Conservation (phyloP, 37 sponge, comb jelly and placozoan species). For the Axinella damicornis region DNA sequence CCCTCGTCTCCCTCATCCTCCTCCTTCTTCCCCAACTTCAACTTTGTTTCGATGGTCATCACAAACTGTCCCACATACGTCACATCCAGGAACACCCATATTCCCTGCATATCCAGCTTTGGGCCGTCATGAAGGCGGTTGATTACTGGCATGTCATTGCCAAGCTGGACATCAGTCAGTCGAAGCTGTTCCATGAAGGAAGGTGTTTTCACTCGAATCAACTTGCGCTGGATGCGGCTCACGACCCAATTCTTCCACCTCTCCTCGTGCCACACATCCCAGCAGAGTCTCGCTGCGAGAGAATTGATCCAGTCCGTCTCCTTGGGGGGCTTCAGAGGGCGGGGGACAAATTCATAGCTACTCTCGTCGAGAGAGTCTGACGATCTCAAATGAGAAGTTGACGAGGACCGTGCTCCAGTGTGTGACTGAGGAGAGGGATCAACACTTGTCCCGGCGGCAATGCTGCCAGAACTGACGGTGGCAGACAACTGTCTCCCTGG, state of each 20-base stretch:
- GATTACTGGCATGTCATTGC: conserved; percentile 71
- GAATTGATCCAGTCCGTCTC: conserved; percentile 74
- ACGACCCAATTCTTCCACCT: conserved; percentile 73
- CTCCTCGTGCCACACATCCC: conserved; percentile 88
- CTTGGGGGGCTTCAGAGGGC: no score
- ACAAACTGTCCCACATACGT: conserved; percentile 77
- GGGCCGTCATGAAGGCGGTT: conserved; percentile 43
- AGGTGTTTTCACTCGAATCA: conserved; percentile 79
- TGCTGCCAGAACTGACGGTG: no score
- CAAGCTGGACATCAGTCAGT: conserved; percentile 78
- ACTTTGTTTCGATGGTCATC: conserved; percentile 88
- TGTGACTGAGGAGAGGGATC: background rate
- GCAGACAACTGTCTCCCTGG: no score
- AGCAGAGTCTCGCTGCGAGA: conserved; percentile 71
- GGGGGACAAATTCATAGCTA: no score
- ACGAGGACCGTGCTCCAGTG: no score
- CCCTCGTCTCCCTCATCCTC: conserved; percentile 18
- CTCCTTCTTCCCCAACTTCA: conserved; percentile 49
- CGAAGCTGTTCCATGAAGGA: conserved; percentile 76
- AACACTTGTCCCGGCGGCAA: no score
- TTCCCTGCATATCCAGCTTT: conserved; percentile 60
- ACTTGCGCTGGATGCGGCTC: conserved; percentile 63
- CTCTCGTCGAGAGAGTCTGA: no score
- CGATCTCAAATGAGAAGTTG: no score
- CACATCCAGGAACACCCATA: conserved; percentile 84